Conservation (phyloP, 2,113 vertebrate species). For the Psilopsiagon aymara region DNA sequence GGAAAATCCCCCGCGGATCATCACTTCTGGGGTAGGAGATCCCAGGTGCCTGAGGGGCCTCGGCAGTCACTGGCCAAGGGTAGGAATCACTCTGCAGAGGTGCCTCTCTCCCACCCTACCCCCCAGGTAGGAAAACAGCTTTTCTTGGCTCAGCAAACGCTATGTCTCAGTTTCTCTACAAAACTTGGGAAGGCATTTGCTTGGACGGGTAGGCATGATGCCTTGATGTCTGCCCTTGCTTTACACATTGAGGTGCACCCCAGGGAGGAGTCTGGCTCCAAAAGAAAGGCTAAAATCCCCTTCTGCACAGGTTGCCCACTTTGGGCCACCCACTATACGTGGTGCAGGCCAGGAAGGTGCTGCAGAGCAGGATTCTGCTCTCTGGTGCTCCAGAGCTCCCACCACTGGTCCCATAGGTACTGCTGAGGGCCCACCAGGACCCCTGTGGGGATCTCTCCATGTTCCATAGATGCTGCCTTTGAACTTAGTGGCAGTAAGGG, state of each 20-base stretch:
- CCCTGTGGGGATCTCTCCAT: accelerated
- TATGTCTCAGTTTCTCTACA: neutral
- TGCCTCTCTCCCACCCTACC: neutral
- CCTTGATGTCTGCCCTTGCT: neutral
- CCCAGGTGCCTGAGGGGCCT: neutral
- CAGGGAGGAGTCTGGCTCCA: neutral
- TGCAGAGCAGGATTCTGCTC: neutral
- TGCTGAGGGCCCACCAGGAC: neutral
- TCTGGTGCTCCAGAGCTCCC: accelerated
- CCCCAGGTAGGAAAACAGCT: neutral
- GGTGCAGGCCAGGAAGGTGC: neutral
- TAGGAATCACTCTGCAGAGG: neutral
- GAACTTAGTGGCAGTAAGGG: accelerated
- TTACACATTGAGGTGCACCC: neutral
- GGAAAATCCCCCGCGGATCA: neutral
- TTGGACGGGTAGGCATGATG: neutral
- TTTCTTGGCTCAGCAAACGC: neutral
- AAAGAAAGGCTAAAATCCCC: neutral
- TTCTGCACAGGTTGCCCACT: neutral
- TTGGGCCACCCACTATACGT: neutral
- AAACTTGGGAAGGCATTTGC: accelerated
- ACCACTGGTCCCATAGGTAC: accelerated
- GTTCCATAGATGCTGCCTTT: neutral
- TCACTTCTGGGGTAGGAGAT: neutral
- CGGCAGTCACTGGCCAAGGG: neutral